Conservation (phyloP, 2,113 vertebrate genomes). For the Ailuropoda melanoleuca region DNA sequence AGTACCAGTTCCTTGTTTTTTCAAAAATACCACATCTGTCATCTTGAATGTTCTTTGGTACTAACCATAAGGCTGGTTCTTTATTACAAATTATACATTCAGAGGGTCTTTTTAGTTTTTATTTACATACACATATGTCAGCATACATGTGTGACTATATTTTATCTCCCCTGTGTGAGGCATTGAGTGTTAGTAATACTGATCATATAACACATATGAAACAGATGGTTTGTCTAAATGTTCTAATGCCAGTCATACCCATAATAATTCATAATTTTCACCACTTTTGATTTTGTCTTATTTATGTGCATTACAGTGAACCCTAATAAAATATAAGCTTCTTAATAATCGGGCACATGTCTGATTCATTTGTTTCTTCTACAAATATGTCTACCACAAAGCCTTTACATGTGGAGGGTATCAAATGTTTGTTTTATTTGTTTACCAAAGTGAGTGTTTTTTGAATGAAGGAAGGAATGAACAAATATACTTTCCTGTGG, state of each 20-base stretch:
- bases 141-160: conserved; percentile 49
- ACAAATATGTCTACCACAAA: not conserved
- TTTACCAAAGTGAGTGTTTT: not conserved
- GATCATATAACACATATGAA: conserved; percentile 36
- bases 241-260: not conserved
- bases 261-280: conserved; percentile 43
- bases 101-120: conserved; percentile 60
- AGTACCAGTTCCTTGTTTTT: conserved; percentile 43
- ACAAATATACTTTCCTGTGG: not conserved
- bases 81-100: conserved; percentile 10
- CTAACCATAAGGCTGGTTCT: conserved; percentile 45
- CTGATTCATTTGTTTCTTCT: conserved; percentile 25
- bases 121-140: conserved; percentile 54
- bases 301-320: conserved; percentile 37
- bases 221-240: conserved; percentile 49
- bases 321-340: conserved; percentile 52
- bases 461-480: conserved; percentile 36
- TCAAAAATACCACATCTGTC: conserved; percentile 60
- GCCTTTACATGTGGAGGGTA: not conserved
- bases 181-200: conserved; percentile 38
- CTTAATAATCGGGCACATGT: not conserved
- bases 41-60: conserved; percentile 65
- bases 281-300: conserved; percentile 46
- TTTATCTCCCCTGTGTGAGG: conserved; percentile 51
- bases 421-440: not conserved